Percentiles rank a stretch among this genome's conserved stretches.
Conservation (phyloP, 2,113 vertebrate species). For the Oncorhynchus clarkii region DNA sequence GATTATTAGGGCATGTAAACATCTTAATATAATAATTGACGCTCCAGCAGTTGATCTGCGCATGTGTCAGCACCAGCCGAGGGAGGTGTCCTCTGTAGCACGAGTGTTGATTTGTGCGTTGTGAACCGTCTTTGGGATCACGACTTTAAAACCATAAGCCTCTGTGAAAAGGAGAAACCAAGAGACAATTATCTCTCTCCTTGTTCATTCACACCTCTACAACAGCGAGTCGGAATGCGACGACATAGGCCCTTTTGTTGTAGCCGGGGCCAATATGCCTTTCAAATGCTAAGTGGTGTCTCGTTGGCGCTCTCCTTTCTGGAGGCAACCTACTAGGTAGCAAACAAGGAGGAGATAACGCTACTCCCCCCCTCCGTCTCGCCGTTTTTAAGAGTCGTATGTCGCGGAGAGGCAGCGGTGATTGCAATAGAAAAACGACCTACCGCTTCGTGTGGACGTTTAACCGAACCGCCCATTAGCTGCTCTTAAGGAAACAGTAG, state of each 20-base stretch:
- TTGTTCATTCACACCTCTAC: constrained; percentile 21
- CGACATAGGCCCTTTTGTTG: constrained; percentile 62
- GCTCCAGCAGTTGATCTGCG: not conserved
- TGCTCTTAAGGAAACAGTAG: constrained; percentile 74
- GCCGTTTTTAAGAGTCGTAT: constrained; percentile 43
- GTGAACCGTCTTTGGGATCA: not conserved
- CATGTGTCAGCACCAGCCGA: no score
- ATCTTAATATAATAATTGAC: no score
- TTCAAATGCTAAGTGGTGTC: constrained; percentile 64
- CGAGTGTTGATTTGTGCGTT: no score
- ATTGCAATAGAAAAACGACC: constrained; percentile 66
- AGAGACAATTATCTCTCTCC: not conserved
- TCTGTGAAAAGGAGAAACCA: not conserved
- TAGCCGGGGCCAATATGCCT: constrained; percentile 44
- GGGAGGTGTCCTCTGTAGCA: no score
- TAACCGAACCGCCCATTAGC: constrained; percentile 69
- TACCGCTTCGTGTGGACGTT: constrained; percentile 70
- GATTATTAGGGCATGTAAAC: no score
- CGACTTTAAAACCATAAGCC: not conserved
- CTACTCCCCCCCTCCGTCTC: not conserved
- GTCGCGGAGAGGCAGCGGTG: constrained; percentile 45
- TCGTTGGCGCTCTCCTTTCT: constrained; percentile 51
- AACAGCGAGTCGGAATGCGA: constrained; percentile 58
- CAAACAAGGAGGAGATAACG: constrained; percentile 15
- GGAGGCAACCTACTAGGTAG: constrained; percentile 16